Evolutionary conservation across 37 sponge, comb jelly and placozoan species (phyloP).

Genomic region (Agelas oroides): DNA sequence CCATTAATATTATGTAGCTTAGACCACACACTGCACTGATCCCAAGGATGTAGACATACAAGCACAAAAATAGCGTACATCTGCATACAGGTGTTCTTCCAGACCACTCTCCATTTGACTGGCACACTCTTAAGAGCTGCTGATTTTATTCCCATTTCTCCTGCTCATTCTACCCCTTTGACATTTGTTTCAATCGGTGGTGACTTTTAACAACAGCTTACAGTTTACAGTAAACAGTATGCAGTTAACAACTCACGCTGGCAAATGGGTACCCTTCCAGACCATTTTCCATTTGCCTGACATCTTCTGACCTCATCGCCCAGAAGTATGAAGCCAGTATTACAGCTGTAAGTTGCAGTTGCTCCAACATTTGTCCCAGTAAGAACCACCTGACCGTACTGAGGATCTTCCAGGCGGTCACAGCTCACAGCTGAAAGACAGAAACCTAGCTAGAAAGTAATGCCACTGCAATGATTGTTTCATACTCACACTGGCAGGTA

Average conservation of each 20-base stretch:
- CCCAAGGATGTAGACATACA: too few species aligned
- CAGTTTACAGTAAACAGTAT: too few species aligned
- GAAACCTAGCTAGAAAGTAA: too few species aligned
- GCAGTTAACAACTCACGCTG: constrained; percentile 7
- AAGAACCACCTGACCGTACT: constrained; percentile 24
- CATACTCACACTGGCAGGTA: constrained; percentile 35
- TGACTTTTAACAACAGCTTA: too few species aligned
- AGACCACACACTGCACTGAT: too few species aligned
- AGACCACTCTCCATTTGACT: constrained; percentile 54
- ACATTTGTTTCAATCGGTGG: too few species aligned
- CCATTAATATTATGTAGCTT: too few species aligned
- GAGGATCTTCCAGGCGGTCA: constrained; percentile 19
- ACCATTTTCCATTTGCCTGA: constrained; percentile 55
- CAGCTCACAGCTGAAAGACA: constrained; percentile 35
- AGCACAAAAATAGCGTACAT: constrained; percentile 9
- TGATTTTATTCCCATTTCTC: too few species aligned
- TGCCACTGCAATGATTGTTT: too few species aligned
- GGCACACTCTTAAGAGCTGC: constrained; percentile 58
- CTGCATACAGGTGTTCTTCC: constrained; percentile 45
- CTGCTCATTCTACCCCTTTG: too few species aligned
- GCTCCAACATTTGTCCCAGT: constrained; percentile 11
- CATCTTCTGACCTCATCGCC: constrained; percentile 40
- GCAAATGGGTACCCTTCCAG: constrained; percentile 48
- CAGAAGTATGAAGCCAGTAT: constrained; percentile 23
- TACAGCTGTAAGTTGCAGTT: constrained; percentile 48